Base-by-base conservation (phyloP, 2,797 vertebrate species). In the Cirrhinus mrigala region DNA sequence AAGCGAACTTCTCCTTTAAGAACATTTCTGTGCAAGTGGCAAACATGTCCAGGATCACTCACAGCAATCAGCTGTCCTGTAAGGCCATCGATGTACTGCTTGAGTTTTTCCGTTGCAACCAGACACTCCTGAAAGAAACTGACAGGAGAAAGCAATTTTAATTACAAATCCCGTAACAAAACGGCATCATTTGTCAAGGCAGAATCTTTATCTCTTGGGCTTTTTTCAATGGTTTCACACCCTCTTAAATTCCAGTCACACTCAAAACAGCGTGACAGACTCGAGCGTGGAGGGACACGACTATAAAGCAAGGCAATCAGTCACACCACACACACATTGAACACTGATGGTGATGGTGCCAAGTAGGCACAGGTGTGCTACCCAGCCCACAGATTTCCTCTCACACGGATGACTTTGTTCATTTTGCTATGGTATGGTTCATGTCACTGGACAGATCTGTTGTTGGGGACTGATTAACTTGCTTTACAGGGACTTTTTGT, bases 91-190 rank as follows among this genome's bases (percentile, higher is more conserved):
- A 96, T 95, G 93, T 96, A 96, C 64, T 94, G 93, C 86, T 95
- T 96, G 82, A 96, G 87, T 89, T 94, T 95, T 90, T 95, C 94
- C 3, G 94, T 95, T 86, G 94, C 94, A 86, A 93, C 93, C 79
- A 96, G 93, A 90, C 96, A 96, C 91, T 96, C 96, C 96, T 96
- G 96, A 88, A 97, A 95, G 91, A 97, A 97, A 92, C 95, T 96
- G 91, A 91, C 40, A 92, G 87, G 80, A 33, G 64, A 82, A 88
- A 89, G 54, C 69, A 29, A 40, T 89, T 90, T 91, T 83, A 81
- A 88, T 88, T 79, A 81, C 27, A 85, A 54, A 46, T 76, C 62
- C 48, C 27, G 48, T 60, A 54, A 82, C n/a, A 73, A 5, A 48
- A 29, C 8, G 14, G 24, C 3, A 0, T 68, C 22, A 29, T 15